Evolutionary conservation across 2,888 invertebrate species (phyloP).

Genomic region (Hypercompe scribonia): DNA sequence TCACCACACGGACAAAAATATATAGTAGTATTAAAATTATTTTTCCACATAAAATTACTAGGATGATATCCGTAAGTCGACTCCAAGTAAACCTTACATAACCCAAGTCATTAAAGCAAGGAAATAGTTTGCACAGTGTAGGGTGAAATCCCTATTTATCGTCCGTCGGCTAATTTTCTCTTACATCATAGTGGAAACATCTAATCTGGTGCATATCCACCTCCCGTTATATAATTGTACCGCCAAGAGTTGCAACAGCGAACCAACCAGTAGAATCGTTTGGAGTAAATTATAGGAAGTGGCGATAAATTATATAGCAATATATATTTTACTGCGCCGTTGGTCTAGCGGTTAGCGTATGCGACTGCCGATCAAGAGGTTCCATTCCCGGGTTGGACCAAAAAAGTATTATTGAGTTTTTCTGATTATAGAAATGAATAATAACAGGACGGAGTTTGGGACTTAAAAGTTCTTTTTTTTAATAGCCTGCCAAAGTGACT

Average conservation of each 20-base stretch:
- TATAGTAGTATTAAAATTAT: not conserved
- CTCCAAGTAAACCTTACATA: constrained; percentile 11
- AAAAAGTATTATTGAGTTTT: no score
- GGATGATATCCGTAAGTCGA: not conserved
- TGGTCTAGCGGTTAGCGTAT: no score
- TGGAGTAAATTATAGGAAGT: constrained; percentile 37
- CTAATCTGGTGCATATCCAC: constrained; percentile 38
- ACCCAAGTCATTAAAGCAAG: constrained; percentile 16
- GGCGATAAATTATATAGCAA: constrained; percentile 21
- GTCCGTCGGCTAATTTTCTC: constrained; percentile 36
- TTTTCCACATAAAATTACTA: not conserved
- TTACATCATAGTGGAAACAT: constrained; percentile 44
- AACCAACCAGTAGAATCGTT: constrained; percentile 38
- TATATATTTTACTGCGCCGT: not conserved
- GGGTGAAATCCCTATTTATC: constrained; percentile 37
- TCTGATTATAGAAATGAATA: no score
- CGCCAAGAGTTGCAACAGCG: constrained; percentile 54
- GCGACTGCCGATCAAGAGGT: no score
- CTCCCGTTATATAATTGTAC: constrained; percentile 54
- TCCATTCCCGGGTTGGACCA: no score
- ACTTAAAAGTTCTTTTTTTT: no score
- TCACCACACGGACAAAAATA: no score
- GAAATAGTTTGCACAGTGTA: constrained; percentile 15
- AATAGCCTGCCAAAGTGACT: no score
- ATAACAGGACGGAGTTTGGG: no score